Base-by-base conservation (phyloP, 2,113 vertebrate genomes). In the Eulacestoma nigropectus region DNA sequence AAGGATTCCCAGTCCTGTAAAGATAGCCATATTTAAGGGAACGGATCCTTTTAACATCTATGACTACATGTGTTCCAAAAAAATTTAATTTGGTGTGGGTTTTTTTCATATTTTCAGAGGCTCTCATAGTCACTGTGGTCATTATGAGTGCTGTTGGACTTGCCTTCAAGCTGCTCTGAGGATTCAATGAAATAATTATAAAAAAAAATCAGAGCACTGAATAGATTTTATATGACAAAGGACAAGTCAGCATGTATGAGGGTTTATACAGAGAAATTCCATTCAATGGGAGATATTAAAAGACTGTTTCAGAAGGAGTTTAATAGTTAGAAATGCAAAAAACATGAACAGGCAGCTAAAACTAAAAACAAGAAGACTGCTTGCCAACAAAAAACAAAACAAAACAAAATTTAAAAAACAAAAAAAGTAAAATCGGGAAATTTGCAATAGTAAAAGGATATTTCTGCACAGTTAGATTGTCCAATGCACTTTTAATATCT, bases 41-140 rank as follows among this genome's bases (percentile, higher is more conserved):
- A 23, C 30, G 6, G 5, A 52, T 50, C 1, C 1, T 30, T 74
- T 84, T 30, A 65, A 32, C 63, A 81, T 17, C 16, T 41, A 9
- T 42, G 14, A 37, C 30, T 53, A 11, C 7, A 52, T 42, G 5
- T 49, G 25, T 44, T 49, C 3, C 2, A 59, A 84, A 89, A 8
- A 81, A 17, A 3, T 30, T 42, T 15, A n/a, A 1, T 44, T 63
- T 59, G 8, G 7, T 29, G 25, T 3, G 39, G 39, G 1, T 0
- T 27, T 19, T 73, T 62, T 78, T 30, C 6, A 12, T 80, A 27
- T 83, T 92, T 93, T 83, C 21, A 67, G 26, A 56, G 4, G 19
- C 22, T 81, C 4, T 50, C 39, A 23, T 16, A 70, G 23, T 42
- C 32, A 20, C 33, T 22, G 11, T 80, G 18, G 30, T 86, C 19